Conservation (phyloP, 2,888 invertebrate species). For the Brenthis daphne region DNA sequence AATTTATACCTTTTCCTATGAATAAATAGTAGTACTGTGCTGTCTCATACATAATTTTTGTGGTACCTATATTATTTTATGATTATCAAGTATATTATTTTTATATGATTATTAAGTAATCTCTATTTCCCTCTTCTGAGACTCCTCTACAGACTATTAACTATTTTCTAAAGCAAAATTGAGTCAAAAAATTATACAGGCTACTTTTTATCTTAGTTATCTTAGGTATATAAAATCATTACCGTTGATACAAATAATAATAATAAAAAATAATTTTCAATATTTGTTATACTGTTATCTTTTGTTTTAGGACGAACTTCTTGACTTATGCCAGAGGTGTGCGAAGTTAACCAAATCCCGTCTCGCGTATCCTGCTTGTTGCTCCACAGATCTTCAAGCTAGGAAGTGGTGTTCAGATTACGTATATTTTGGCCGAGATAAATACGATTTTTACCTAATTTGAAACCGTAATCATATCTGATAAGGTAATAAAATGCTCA, state of each 20-base stretch:
- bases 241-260: not conserved
- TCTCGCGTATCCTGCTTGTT: conserved; percentile 83
- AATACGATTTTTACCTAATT: conserved; percentile 58
- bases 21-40: too few species aligned
- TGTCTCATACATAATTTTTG: too few species aligned
- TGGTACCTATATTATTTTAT: too few species aligned
- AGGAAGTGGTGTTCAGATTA: conserved; percentile 83
- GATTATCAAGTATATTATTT: too few species aligned
- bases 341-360: conserved; percentile 83
- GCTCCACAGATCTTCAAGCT: conserved; percentile 80
- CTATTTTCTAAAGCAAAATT: too few species aligned
- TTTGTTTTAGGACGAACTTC: conserved; percentile 70
- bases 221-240: too few species aligned
- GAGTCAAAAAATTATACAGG: too few species aligned
- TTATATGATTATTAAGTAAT: too few species aligned
- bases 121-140: too few species aligned
- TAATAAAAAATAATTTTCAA: not conserved
- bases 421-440: conserved; percentile 78
- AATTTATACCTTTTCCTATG: too few species aligned
- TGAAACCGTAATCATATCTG: conserved; percentile 16
- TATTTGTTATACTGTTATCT: conserved; percentile 7
- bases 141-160: too few species aligned
- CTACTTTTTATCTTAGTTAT: too few species aligned
- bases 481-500: not conserved
- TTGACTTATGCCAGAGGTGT: conserved; percentile 83